Base-by-base conservation (phyloP, 2,888 invertebrate genomes). In the Horisme vitalbata region DNA sequence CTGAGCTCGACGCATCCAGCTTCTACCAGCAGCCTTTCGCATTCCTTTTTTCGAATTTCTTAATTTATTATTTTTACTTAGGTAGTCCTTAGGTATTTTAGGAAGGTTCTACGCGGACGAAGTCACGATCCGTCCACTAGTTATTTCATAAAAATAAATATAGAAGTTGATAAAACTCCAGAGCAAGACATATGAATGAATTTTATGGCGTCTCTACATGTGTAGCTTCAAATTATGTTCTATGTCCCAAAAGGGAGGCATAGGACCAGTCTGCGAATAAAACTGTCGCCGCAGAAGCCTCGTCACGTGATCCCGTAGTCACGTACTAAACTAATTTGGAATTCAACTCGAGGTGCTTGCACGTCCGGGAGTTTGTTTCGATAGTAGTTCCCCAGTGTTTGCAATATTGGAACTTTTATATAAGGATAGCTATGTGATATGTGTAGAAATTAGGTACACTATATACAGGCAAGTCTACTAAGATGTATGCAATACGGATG, bases 251-350 rank as follows among this genome's bases (percentile, higher is more conserved):
- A 73, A 75, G 68, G 71, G 71, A 75, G 73, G 70, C 63, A 65
- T 35, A 63, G 67, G 66, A 66, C 64, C 65, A 74, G 71, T 76
- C 67, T 63, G 68, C 77, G 76, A 78, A 76, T 75, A 77, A 75
- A 76, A 76, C 66, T 70, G 76, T 75, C 74, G 71, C 77, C 71
- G 39, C 71, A 70, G 65, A 64, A 65, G 63, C 63, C 58, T 58
- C 55, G 61, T 62, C 63, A 50, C 54, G 51, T 53, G 48, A 53
- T 27, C 21, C 38, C 35, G 46, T 33, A 57, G 65, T 73, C 77
- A 79, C 76, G 80, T 79, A 70, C 61, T 44, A 43, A 66, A 68
- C 75, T 79, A 79, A 84, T 86, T 83, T 69, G 52, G 79, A 75
- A 84, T 84, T 84, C 84, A 64, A 61, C 56, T 52, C 76, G 67